Evolutionary conservation across 1,140 invertebrate species (phyloP).

Genomic region (Tetragonula clypearis): DNA sequence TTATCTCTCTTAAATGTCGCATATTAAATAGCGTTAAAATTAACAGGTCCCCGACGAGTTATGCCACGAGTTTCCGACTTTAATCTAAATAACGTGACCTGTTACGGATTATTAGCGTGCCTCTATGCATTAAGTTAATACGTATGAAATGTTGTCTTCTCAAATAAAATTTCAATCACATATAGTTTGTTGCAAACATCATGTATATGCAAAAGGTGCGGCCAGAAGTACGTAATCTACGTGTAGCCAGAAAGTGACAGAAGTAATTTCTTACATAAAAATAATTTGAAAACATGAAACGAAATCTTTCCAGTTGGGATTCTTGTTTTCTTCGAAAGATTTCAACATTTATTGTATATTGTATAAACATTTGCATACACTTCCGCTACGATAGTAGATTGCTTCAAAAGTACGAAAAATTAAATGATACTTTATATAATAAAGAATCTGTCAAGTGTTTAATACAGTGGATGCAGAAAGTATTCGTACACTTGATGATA

Average conservation of each 20-base stretch:
- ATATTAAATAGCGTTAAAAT: conserved; percentile 3
- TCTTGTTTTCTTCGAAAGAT: no score
- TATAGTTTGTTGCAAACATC: background rate
- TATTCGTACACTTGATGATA: no score
- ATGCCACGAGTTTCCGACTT: conserved; percentile 24
- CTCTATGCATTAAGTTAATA: background rate
- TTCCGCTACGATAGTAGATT: no score
- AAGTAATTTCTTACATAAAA: background rate
- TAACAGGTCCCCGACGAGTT: background rate
- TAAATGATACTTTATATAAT: no score
- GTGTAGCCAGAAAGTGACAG: background rate
- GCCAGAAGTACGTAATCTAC: background rate
- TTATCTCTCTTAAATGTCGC: background rate
- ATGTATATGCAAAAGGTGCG: background rate
- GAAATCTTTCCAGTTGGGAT: no score
- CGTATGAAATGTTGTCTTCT: background rate
- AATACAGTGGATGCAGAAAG: no score
- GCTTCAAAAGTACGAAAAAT: no score
- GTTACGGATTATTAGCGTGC: conserved; percentile 26
- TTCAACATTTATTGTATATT: no score
- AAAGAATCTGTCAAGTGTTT: no score
- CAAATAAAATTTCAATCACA: background rate
- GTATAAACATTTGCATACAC: no score
- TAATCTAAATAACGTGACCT: conserved; percentile 17
- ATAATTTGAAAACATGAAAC: background rate